Evolutionary conservation across 2,797 vertebrate species (phyloP), one percentile per base, ranked within the genome.

Genomic region (Sciurus vulgaris): DNA sequence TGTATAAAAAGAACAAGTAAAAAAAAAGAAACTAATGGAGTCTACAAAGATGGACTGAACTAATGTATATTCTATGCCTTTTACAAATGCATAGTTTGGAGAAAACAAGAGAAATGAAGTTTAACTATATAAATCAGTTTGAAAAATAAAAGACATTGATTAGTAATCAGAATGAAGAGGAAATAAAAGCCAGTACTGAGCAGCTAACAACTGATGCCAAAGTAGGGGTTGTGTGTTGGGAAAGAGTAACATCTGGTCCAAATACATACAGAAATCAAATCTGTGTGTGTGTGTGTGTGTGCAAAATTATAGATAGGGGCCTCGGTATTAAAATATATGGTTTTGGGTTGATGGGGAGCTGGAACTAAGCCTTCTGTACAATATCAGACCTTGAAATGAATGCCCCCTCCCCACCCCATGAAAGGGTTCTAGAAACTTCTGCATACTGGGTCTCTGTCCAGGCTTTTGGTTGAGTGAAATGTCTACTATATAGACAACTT

Each of bases 11-110:
- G 54, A 56, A 56, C 54, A 56, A 63, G 18, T 63, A 28, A 63
- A 63, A 28, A 63, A 30, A 63, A 63, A 95, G 63, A 93, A 93
- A 91, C n/a, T 41, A 96, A 93, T 22, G 51, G 12, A 86, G 86
- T 92, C 47, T 77, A 56, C 49, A 69, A 94, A 51, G 22, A 38
- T 44, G 7, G 44, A 61, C 26, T 87, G 73, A 93, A 13, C 17
- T 90, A 94, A 69, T 35, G 10, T 77, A 61, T 74, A 94, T 41
- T 87, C 17, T 33, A 30, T 92, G 41, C 7, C 22, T 77, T 61
- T 26, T 94, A 76, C 26, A 86, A 90, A 93, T 35, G 83, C 20
- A 65, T 6, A 95, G n/a, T 86, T 30, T 79, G 49, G 3, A 49
- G 59, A 82, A 84, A 73, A 35, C 7, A 79, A 69, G 35, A 73